Evolutionary conservation across 2,113 vertebrate genomes (phyloP), one percentile per base, ranked within the genome.

Genomic region (Mormoops blainvillei): DNA sequence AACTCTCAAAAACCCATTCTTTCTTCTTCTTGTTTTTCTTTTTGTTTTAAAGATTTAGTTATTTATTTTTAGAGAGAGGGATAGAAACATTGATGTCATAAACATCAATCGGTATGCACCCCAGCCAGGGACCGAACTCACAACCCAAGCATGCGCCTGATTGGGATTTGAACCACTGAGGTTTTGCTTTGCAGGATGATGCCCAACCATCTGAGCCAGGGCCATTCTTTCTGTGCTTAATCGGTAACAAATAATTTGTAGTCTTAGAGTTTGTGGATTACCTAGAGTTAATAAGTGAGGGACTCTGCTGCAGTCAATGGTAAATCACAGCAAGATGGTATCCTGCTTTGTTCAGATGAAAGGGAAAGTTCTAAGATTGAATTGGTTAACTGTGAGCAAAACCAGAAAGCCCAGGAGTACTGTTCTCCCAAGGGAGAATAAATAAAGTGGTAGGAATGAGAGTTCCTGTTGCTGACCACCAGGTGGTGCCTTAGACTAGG

Each of bases 401-500:
- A 63, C 56, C 58, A 74, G 18, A 68, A 76, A 95, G 4, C 52
- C 5, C 10, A 48, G 36, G 18, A 63, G 6, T 68, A 24, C 22
- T 94, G 2, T 77, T 93, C 13, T 93, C 13, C 78, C 7, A 65
- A 43, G 24, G 36, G 6, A 20, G 52, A 43, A 93, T 54, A 73
- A 71, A 65, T 52, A 12, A 80, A 67, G 33, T 33, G 24, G 58
- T 58, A 33, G 58, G 73, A 94, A 95, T 38, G 45, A 15, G 85
- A 65, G n/a, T 94, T 97, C 31, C 31, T 81, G 19, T 54, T 81
- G 18, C 10, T 86, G 52, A 82, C 97, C 97, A 95, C 94, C 63
- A 97, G 97, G 48, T 97, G 96, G 97, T 61, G 74, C 48, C 26
- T 8, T 67, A 38, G 85, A 56, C 52, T 54, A 95, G 41, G 5